Percentiles rank a stretch among this genome's conserved stretches.
Conservation (phyloP, 2,888 invertebrate species). For the Strigamia crassipes region DNA sequence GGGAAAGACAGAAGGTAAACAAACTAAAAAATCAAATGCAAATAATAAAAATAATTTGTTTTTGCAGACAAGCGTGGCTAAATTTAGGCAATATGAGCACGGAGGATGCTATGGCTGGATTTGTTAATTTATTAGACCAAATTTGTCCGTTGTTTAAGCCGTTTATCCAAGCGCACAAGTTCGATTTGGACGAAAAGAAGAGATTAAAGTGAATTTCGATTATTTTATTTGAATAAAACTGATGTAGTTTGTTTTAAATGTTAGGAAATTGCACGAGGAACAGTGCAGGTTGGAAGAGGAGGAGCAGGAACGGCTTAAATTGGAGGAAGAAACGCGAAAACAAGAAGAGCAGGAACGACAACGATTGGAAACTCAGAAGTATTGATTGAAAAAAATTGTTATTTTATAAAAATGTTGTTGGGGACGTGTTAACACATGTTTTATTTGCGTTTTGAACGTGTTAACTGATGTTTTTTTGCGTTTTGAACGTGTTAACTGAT, state of each 20-base stretch:
- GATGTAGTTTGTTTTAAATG: background rate
- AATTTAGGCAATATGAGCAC: conserved; percentile 81
- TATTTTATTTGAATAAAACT: background rate
- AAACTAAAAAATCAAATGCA: background rate
- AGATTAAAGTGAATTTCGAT: conserved; percentile 63
- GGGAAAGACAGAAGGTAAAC: conserved; percentile 81
- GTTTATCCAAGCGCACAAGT: conserved; percentile 86
- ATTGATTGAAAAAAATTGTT: conserved; percentile 36
- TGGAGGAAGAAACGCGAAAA: conserved; percentile 57
- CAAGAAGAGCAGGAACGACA: conserved; percentile 56
- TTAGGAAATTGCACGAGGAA: conserved; percentile 66
- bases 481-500: too few species aligned
- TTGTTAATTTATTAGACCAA: conserved; percentile 82
- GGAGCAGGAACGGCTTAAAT: conserved; percentile 55
- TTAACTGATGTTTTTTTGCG: too few species aligned
- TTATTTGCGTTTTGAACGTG: too few species aligned
- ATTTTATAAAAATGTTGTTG: too few species aligned
- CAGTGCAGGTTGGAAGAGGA: conserved; percentile 52
- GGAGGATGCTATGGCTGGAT: conserved; percentile 88
- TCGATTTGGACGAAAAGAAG: conserved; percentile 81
- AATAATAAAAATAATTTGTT: background rate
- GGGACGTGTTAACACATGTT: too few species aligned
- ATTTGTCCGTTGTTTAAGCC: conserved; percentile 87
- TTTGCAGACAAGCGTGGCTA: conserved; percentile 83
- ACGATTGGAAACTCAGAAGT: conserved; percentile 54